phyloP scores from a whole-genome alignment of 2,888 invertebrate genomes.

The Chrysopilus asiliformis region DNA sequence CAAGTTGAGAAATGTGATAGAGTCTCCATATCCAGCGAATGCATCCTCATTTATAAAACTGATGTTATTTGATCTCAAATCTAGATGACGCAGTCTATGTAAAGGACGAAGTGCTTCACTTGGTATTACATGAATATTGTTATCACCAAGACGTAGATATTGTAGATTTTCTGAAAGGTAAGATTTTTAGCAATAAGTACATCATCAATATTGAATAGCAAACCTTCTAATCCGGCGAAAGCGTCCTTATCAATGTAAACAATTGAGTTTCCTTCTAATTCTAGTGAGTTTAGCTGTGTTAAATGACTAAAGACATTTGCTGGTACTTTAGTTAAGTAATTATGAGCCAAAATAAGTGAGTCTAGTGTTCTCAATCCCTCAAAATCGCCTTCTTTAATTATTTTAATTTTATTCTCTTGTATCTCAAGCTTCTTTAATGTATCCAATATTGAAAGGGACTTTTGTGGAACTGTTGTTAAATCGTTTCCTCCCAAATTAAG shows the following conservation, averaged over 20 bases:
- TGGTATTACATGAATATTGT: constrained; percentile 73
- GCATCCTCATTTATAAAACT: constrained; percentile 71
- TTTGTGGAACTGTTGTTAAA: constrained; percentile 61
- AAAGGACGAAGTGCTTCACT: constrained; percentile 69
- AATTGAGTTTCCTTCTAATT: constrained; percentile 77
- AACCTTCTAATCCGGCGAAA: constrained; percentile 79
- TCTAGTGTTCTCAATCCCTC: constrained; percentile 73
- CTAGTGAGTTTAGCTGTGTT: constrained; percentile 68
- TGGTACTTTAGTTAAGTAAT: constrained; percentile 65
- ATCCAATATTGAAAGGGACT: constrained; percentile 64
- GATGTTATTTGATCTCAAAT: constrained; percentile 79
- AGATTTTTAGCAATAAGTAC: not conserved
- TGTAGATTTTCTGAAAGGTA: constrained; percentile 65
- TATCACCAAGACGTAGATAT: constrained; percentile 78
- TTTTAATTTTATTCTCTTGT: constrained; percentile 69
- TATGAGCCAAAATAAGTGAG: constrained; percentile 73
- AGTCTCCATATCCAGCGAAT: constrained; percentile 77
- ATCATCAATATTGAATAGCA: constrained; percentile 20
- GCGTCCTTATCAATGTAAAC: constrained; percentile 69
- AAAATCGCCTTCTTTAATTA: constrained; percentile 72
- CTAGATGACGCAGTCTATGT: constrained; percentile 76
- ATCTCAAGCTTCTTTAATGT: constrained; percentile 75
- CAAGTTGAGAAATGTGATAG: constrained; percentile 81
- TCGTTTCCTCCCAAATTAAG: constrained; percentile 78
- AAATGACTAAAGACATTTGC: constrained; percentile 72